phyloP scores from a whole-genome alignment of 2,113 vertebrate genomes.

The Limanda limanda region DNA sequence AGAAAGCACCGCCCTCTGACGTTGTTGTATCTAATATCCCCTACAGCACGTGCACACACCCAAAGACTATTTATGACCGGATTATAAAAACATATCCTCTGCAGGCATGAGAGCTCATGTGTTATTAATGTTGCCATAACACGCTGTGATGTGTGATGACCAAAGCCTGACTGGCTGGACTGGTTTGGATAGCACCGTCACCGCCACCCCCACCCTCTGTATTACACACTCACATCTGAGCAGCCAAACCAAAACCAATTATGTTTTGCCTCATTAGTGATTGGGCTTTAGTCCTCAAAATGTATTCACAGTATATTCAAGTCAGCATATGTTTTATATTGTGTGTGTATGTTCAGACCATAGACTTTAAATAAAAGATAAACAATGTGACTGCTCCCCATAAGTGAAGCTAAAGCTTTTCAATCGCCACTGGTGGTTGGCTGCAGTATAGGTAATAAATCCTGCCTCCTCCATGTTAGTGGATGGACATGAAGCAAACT shows the following conservation, averaged over 20 bases:
- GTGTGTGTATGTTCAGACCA: too few species aligned
- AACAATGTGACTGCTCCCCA: too few species aligned
- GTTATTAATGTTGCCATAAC: constrained; percentile 49
- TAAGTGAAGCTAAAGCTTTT: not conserved
- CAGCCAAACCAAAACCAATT: too few species aligned
- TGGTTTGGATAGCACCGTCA: constrained; percentile 16
- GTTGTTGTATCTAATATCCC: constrained; percentile 32
- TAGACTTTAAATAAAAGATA: too few species aligned
- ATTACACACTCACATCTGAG: not conserved
- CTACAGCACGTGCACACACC: constrained; percentile 8
- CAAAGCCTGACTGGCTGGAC: constrained; percentile 57
- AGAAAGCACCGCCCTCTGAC: constrained; percentile 16
- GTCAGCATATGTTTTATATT: too few species aligned
- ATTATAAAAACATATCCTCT: constrained; percentile 28
- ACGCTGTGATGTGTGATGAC: constrained; percentile 44
- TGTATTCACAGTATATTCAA: too few species aligned
- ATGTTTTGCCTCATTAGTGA: too few species aligned
- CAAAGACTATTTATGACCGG: constrained; percentile 5
- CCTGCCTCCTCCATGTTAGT: too few species aligned
- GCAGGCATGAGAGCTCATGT: constrained; percentile 26
- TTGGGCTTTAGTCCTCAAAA: too few species aligned
- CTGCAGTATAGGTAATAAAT: too few species aligned
- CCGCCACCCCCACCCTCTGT: not conserved
- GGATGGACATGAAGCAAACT: too few species aligned
- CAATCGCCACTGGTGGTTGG: too few species aligned